Evolutionary conservation across 2,888 invertebrate genomes (phyloP), one percentile per base, ranked within the genome.

Genomic region (Agrochola circellaris): DNA sequence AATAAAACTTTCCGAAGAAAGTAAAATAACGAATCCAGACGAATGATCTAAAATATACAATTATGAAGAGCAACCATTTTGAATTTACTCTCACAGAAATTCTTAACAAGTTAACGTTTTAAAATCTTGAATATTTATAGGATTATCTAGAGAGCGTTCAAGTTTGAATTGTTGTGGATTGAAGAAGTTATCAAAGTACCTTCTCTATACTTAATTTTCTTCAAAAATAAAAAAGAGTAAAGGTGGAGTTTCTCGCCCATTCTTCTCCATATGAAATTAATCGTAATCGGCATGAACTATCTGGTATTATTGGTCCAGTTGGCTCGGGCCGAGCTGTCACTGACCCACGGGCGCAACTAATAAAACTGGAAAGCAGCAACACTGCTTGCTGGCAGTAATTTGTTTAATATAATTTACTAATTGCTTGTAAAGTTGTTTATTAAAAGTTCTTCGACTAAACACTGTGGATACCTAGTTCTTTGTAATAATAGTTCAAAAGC

Each of bases 11-110:
- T 75, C 13, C 23, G 54, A 67, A 75, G 60, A 77, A 81, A 73
- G 81, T 87, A 74, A 67, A 75, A 77, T 68, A 75, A 84, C 56
- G 56, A 77, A 68, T 75, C 8, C 65, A 71, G 76, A 77, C 65
- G 72, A 85, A 87, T 87, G 64, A 60, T 78, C 69, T 76, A 73
- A 85, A 85, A 84, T 84, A 75, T 77, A 87, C 75, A 81, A 74
- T 84, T 81, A 72, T 76, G 48, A 78, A 60, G 82, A 72, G 69
- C 42, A 70, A 75, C 73, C 75, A 23, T 77, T 84, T 73, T 62
- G 58, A 54, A 30, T 13, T 34, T 65, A 74, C 58, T 84, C 75
- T 65, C 56, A 58, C 61, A 73, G 81, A 84, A 84, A 84, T 54
- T 79, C 70, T 84, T 86, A 17, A 48, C 45, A 60, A 86, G 54